Conservation (phyloP, 2,113 vertebrate species). For the Rallus limicola region DNA sequence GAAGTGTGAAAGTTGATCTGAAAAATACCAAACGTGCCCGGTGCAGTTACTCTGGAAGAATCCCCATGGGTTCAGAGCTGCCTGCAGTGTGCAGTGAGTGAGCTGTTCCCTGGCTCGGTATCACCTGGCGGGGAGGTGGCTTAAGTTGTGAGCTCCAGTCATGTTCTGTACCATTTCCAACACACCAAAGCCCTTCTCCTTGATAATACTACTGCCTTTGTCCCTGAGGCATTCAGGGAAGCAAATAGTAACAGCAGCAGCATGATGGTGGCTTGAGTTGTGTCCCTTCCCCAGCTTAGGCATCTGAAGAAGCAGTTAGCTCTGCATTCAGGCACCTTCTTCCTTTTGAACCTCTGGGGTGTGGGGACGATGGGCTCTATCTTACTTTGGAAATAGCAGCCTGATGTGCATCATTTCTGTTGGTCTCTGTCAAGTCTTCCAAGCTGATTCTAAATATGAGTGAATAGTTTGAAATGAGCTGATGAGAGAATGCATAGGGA, state of each 20-base stretch:
- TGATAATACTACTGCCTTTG: neutral
- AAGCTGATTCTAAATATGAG: neutral
- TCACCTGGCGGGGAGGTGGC: neutral
- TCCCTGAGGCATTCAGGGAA: neutral
- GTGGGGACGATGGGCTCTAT: neutral
- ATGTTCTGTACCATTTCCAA: neutral
- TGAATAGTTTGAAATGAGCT: neutral
- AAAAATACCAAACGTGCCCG: neutral
- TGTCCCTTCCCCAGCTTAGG: neutral
- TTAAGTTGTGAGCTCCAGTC: neutral
- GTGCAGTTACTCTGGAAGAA: neutral
- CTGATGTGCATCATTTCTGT: neutral
- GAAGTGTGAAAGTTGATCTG: neutral
- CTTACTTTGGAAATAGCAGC: neutral
- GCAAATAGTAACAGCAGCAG: neutral
- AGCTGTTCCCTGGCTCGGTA: neutral
- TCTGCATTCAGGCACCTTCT: neutral
- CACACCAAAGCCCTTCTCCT: neutral
- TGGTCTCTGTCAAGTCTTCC: neutral
- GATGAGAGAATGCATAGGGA: neutral
- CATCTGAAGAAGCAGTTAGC: neutral
- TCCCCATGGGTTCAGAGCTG: neutral
- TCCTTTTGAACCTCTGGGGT: neutral
- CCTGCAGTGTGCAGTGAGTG: fast-evolving
- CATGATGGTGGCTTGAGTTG: fast-evolving